phyloP scores from a whole-genome alignment of 2,113 vertebrate species.

The Saimiri boliviensis region DNA sequence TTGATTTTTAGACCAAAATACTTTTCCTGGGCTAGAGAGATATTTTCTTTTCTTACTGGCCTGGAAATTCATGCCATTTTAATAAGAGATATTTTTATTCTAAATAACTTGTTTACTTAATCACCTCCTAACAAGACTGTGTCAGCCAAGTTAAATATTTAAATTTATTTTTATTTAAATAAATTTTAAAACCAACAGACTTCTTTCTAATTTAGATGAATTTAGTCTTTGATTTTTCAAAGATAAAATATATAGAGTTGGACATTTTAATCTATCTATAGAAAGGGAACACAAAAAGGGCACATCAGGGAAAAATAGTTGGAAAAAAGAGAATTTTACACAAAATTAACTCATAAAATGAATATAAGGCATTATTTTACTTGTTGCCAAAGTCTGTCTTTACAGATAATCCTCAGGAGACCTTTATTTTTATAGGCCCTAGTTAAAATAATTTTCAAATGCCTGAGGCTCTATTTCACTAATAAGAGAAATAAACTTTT shows the following conservation, averaged over 20 bases:
- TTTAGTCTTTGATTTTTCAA: slow-evolving; percentile 46
- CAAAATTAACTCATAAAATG: background rate
- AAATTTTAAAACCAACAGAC: slow-evolving; percentile 2
- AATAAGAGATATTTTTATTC: slow-evolving; percentile 48
- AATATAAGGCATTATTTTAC: slow-evolving; percentile 3
- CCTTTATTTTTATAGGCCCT: slow-evolving; percentile 18
- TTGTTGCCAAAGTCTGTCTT: background rate
- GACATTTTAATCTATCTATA: background rate
- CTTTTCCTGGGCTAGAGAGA: background rate
- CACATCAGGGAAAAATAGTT: background rate
- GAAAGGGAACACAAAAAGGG: background rate
- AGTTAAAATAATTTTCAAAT: background rate
- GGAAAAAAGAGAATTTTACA: slow-evolving; percentile 26
- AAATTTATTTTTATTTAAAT: slow-evolving; percentile 52
- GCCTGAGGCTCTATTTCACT: slow-evolving; percentile 27
- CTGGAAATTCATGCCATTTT: background rate
- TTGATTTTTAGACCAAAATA: slow-evolving; percentile 52
- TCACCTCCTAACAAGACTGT: background rate
- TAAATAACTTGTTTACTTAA: slow-evolving; percentile 46
- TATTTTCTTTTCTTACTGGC: background rate
- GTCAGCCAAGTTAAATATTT: slow-evolving; percentile 57
- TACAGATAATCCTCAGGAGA: background rate
- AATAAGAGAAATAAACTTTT: background rate
- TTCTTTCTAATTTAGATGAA: slow-evolving; percentile 25
- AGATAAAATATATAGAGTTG: background rate